Percentiles rank a stretch among this genome's conserved stretches.
phyloP scores from a whole-genome alignment of 1,140 invertebrate genomes.

The Bradysia coprophila region DNA sequence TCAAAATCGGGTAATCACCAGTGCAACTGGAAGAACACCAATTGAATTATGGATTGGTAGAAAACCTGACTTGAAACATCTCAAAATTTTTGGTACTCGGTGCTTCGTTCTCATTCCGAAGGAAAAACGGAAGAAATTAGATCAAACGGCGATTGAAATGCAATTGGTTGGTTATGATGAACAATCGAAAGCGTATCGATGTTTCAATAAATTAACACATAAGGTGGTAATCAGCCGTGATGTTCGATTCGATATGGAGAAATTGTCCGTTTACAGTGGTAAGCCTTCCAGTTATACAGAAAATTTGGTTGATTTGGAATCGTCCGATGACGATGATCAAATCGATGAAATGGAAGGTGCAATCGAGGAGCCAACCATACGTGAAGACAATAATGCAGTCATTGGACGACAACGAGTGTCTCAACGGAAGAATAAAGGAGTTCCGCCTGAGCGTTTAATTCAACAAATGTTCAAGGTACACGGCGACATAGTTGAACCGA shows the following conservation, averaged over 20 bases:
- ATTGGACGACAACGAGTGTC: neutral
- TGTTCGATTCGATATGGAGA: too few species aligned
- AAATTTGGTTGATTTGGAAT: too few species aligned
- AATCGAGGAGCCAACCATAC: too few species aligned
- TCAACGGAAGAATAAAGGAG: neutral
- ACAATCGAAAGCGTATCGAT: slow-evolving; percentile 12
- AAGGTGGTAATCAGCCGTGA: neutral
- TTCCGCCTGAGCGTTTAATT: neutral
- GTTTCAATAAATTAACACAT: neutral
- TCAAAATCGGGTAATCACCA: slow-evolving; percentile 9
- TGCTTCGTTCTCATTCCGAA: neutral
- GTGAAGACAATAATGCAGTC: too few species aligned
- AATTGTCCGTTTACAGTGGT: neutral
- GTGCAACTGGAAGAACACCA: neutral
- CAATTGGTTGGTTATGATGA: neutral
- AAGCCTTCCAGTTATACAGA: neutral
- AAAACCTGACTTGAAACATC: neutral
- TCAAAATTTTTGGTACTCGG: neutral
- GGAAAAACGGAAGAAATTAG: neutral
- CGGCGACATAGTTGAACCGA: neutral
- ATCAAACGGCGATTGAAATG: neutral
- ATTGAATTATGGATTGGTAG: neutral
- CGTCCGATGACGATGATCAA: too few species aligned
- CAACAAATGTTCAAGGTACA: too few species aligned
- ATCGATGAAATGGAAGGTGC: too few species aligned